phyloP scores from a whole-genome alignment of 92 coral and sea anemone species.

The Muricea muricata region DNA sequence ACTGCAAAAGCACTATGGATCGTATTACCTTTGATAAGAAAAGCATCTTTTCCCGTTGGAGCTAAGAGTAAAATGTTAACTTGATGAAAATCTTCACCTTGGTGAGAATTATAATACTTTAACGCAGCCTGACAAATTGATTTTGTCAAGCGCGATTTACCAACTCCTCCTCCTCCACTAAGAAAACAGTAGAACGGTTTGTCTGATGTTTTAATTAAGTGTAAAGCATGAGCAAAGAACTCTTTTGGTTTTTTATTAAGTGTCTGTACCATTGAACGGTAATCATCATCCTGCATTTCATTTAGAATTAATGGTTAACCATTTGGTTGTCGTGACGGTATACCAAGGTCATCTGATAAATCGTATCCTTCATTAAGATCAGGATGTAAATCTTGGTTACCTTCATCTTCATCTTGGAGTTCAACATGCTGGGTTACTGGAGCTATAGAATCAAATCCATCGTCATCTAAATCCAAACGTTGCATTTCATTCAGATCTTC shows the following conservation, averaged over 20 bases:
- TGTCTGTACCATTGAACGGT: too few relatives aligned
- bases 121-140: slow-evolving; percentile 68
- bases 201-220: slow-evolving; percentile 54
- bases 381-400: too few relatives aligned
- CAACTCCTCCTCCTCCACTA: slow-evolving; percentile 68
- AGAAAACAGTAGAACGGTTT: slow-evolving; percentile 60
- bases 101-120: too few relatives aligned
- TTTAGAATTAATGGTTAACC: too few relatives aligned
- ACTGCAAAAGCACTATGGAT: neutral
- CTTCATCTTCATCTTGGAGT: too few relatives aligned
- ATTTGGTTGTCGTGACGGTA: too few relatives aligned
- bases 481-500: too few relatives aligned
- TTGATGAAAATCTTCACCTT: too few relatives aligned
- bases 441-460: slow-evolving; percentile 1
- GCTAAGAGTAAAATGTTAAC: too few relatives aligned
- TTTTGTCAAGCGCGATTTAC: slow-evolving; percentile 70
- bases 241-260: slow-evolving; percentile 17
- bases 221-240: slow-evolving; percentile 34
- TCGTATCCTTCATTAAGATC: too few relatives aligned
- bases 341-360: neutral
- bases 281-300: too few relatives aligned
- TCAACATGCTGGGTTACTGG: too few relatives aligned
- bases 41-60: slow-evolving; percentile 58
- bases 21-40: slow-evolving; percentile 8
- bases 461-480: neutral